Conservation (phyloP, 2,113 vertebrate genomes). For the Pandion haliaetus region DNA sequence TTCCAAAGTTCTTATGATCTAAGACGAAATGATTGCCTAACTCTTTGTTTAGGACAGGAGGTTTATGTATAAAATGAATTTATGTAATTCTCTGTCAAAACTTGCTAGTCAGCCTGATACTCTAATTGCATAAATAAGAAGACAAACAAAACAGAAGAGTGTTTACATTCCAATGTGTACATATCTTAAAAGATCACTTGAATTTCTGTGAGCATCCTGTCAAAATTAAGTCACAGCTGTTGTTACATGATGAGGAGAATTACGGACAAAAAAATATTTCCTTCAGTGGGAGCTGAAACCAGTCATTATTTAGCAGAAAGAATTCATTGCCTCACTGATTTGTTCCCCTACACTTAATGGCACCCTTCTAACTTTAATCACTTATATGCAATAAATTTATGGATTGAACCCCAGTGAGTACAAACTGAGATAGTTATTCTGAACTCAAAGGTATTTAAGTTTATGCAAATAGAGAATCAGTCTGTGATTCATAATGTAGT, state of each 20-base stretch:
- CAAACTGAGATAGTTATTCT: not conserved
- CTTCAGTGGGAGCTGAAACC: not conserved
- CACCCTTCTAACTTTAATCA: not conserved
- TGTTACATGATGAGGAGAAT: not conserved
- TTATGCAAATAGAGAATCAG: not conserved
- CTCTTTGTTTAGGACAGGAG: not conserved
- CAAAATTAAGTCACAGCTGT: not conserved
- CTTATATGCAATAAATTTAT: not conserved
- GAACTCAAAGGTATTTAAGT: not conserved
- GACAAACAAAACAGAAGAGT: not conserved
- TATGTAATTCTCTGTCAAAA: not conserved
- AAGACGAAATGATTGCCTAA: not conserved
- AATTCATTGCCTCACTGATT: not conserved
- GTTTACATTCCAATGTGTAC: not conserved
- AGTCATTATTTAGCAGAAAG: conserved; percentile 6
- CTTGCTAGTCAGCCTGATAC: not conserved
- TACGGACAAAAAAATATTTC: not conserved
- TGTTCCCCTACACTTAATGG: not conserved
- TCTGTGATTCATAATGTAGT: not conserved
- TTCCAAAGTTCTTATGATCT: not conserved
- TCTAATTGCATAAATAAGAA: not conserved
- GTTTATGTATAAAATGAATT: not conserved
- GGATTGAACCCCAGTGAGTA: not conserved
- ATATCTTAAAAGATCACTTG: not conserved
- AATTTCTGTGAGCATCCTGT: not conserved